Percentiles rank a stretch among this genome's conserved stretches.
phyloP scores from a whole-genome alignment of 2,113 vertebrate species.

The Cisticola juncidis region DNA sequence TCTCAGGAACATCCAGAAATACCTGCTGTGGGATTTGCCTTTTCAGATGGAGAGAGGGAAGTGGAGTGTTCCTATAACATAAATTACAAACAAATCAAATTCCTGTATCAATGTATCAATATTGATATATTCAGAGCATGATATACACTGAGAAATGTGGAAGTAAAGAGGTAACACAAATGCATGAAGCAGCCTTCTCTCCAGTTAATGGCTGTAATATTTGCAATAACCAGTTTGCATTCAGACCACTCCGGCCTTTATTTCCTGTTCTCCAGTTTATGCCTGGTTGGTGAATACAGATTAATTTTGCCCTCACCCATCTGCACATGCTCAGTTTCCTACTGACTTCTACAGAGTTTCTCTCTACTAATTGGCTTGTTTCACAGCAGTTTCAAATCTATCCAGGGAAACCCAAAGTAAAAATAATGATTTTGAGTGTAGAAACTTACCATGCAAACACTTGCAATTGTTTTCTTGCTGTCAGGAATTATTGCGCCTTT shows the following conservation, averaged over 20 bases:
- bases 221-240: background rate
- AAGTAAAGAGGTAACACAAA: background rate
- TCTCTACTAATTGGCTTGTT: background rate
- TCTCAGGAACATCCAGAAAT: background rate
- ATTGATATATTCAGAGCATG: background rate
- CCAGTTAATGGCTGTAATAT: background rate
- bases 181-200: background rate
- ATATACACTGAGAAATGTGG: background rate
- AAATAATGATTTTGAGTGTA: background rate
- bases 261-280: background rate
- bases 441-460: conserved; percentile 11
- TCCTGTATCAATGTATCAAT: background rate
- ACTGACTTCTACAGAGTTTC: background rate
- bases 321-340: background rate
- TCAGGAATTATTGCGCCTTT: background rate
- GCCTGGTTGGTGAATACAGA: background rate
- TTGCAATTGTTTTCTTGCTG: background rate
- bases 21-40: background rate
- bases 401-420: background rate
- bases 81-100: background rate
- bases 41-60: background rate
- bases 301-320: background rate
- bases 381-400: background rate
- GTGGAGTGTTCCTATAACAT: background rate
- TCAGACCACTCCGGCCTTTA: background rate